A percentile compares a stretch with the other conserved stretches of the same genome.
These are phyloP conservation scores for Dryocosmus kuriphilus DNA, from an alignment of 2,888 invertebrate genomes.

Conservation along the genomic window DNA sequence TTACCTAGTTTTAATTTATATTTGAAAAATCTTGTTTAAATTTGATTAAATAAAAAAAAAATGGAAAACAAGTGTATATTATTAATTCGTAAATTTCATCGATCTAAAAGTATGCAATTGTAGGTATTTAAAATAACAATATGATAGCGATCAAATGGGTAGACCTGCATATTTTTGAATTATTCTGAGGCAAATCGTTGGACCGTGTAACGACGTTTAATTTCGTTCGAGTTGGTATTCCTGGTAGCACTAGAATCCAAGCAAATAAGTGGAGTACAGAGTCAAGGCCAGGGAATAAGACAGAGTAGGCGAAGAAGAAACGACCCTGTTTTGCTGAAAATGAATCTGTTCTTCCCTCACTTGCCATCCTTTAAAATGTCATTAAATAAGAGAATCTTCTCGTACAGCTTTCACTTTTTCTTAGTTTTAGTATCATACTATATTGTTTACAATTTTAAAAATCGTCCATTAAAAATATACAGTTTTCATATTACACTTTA, in stretches of 20 bases:
- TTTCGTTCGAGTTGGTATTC: constrained; percentile 26
- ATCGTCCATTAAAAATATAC: not conserved
- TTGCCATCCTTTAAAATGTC: not conserved
- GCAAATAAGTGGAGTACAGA: constrained; percentile 34
- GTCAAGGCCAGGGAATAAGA: constrained; percentile 38
- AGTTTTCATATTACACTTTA: no score
- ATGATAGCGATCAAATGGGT: not conserved
- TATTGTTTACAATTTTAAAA: not conserved
- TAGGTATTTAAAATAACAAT: not conserved
- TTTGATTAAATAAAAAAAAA: no score
- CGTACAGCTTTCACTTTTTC: not conserved
- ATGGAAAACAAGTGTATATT: no score
- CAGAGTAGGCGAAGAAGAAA: constrained; percentile 29
- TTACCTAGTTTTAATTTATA: no score
- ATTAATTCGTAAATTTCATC: no score
- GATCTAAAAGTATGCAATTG: no score
- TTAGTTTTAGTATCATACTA: not conserved
- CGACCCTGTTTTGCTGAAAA: constrained; percentile 34
- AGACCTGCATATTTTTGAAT: constrained; percentile 17
- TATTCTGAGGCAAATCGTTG: constrained; percentile 14
- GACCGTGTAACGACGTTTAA: constrained; percentile 24
- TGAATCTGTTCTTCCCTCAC: constrained; percentile 12
- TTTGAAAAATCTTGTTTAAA: no score
- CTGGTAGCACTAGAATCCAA: constrained; percentile 31
- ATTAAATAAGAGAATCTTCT: not conserved